phyloP scores from a whole-genome alignment of 2,888 invertebrate species.

The Ypsolopha sequella region DNA sequence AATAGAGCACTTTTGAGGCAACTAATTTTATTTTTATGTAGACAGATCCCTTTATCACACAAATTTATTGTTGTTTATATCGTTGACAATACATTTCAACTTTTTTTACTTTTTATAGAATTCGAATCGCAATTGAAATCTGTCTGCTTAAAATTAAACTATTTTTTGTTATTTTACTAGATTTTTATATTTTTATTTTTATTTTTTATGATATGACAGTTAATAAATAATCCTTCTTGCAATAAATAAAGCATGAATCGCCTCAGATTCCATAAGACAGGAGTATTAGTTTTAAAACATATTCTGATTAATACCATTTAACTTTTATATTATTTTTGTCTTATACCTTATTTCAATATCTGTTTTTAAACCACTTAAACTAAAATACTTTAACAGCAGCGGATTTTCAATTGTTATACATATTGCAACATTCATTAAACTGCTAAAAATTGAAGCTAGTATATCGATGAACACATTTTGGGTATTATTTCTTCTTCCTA shows the following conservation, averaged over 20 bases:
- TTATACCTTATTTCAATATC: slow-evolving; percentile 42
- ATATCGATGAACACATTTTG: slow-evolving; percentile 24
- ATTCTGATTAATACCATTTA: neutral
- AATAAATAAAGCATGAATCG: neutral
- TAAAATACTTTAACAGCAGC: slow-evolving; percentile 38
- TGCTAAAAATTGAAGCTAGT: slow-evolving; percentile 5
- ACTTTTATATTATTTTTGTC: slow-evolving; percentile 27
- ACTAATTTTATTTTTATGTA: slow-evolving; percentile 11
- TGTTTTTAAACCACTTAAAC: slow-evolving; percentile 37
- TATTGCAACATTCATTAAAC: neutral
- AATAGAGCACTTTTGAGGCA: slow-evolving; percentile 14
- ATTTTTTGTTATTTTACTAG: slow-evolving; percentile 50
- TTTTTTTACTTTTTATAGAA: no score
- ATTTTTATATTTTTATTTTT: slow-evolving; percentile 47
- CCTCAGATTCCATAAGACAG: neutral
- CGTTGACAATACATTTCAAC: no score
- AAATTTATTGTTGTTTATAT: no score
- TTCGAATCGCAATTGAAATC: no score
- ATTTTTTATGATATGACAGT: slow-evolving; percentile 25
- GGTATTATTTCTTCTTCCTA: slow-evolving; percentile 72
- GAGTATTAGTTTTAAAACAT: neutral
- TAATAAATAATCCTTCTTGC: neutral
- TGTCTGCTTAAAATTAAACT: neutral
- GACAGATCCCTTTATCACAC: slow-evolving; percentile 1
- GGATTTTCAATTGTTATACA: neutral